A percentile compares a stretch with the other conserved stretches of the same genome.
Evolutionary conservation across 2,797 vertebrate genomes (phyloP).

Genomic region (Pteronotus mesoamericanus): DNA sequence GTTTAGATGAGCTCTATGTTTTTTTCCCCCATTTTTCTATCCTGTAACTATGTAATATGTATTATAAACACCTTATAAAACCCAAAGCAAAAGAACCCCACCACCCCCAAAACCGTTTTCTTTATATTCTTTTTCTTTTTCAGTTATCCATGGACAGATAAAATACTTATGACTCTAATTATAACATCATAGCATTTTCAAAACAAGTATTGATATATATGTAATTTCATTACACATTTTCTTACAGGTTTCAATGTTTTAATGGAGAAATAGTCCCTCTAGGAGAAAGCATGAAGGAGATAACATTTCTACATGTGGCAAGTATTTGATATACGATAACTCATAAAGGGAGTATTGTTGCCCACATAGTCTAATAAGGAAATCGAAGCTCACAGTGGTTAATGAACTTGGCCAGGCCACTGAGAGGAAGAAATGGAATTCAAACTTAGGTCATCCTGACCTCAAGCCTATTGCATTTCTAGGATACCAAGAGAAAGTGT

Average conservation of each 20-base stretch:
- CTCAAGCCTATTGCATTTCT: not conserved
- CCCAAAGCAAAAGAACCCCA: not conserved
- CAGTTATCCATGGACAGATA: not conserved
- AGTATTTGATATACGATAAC: not conserved
- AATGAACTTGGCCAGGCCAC: not conserved
- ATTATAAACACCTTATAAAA: not conserved
- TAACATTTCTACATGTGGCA: not conserved
- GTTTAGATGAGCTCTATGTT: not conserved
- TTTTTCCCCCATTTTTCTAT: accelerated
- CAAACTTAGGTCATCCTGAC: not conserved
- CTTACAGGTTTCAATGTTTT: not conserved
- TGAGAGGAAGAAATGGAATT: not conserved
- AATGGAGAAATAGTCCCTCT: not conserved
- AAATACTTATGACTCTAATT: not conserved
- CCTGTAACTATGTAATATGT: not conserved
- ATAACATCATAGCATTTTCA: not conserved
- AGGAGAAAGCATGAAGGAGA: not conserved
- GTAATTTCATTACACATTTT: not conserved
- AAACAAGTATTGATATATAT: not conserved
- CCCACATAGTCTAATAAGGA: not conserved
- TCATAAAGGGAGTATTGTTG: not conserved
- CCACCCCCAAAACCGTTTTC: not conserved
- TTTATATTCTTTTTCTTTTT: not conserved
- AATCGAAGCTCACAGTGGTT: not conserved
- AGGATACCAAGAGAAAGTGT: not conserved